Evolutionary conservation across 2,888 invertebrate species (phyloP), one percentile per base, ranked within the genome.

Genomic region (Therioaphis trifolii): DNA sequence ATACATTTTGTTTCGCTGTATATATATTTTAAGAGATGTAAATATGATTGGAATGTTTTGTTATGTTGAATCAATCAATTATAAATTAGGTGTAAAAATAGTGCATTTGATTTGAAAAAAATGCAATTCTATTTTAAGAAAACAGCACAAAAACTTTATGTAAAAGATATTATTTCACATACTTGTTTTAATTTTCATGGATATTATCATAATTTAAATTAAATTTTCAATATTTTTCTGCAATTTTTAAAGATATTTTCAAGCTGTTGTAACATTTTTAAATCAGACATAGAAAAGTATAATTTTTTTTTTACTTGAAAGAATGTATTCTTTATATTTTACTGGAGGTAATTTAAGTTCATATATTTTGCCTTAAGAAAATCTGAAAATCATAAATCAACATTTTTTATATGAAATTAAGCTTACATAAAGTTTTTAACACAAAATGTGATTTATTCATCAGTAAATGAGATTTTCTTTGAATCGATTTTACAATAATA

Each of bases 361-460:
- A 18, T 29, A 18, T 18, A 63, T 63, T 29, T 11, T 63, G 29
- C 29, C 63, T 63, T 63, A 18, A 63, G 29, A 63, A 63, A 18
- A 29, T 63, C 27, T 63, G 18, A 18, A 63, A 63, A 63, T 63
- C 27, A 69, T 69, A 69, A 69, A 69, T 69, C 43, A 69, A 69
- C 14, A 69, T 21, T 27, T 21, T 63, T 71, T 27, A 71, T 58
- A 24, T 3, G 3, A 52, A 18, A 52, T 52, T 5, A n/a, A 52
- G 52, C 2, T 52, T 49, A 49, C 52, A 52, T 71, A 71, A 71
- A 72, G 72, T 72, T 72, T 72, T 72, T 46, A 72, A 52, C 29
- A 35, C 21, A 15, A 72, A 72, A 72, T 21, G 52, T 72, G 52
- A 72, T 72, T 72, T 52, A 72, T 72, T 52, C 52, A 72, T 52